These are phyloP conservation scores for Coendou prehensilis DNA, from an alignment of 2,797 vertebrate species.

Conservation along the genomic window DNA sequence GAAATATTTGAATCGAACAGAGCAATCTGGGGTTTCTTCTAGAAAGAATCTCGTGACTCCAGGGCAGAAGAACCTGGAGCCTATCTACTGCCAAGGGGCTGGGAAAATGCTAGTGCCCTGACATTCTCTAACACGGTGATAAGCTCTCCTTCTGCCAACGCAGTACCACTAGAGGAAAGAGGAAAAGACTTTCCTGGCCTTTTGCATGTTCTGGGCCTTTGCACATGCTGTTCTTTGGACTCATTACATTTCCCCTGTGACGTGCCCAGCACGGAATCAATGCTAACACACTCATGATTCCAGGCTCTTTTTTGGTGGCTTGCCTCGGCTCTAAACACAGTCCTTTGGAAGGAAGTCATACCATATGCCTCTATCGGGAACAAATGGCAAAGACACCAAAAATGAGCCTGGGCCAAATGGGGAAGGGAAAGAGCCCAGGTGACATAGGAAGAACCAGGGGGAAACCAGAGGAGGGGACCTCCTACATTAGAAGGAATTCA, in stretches of 20 bases:
- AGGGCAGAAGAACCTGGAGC: neutral
- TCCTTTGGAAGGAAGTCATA: neutral
- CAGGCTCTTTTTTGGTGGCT: neutral
- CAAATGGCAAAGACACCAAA: neutral
- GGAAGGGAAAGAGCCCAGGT: neutral
- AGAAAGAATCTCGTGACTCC: neutral
- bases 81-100: too few species aligned
- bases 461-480: neutral
- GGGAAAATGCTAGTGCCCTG: neutral
- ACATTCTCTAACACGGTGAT: neutral
- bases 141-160: neutral
- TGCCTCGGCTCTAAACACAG: neutral
- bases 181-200: neutral
- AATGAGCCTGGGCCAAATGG: neutral
- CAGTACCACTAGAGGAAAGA: neutral
- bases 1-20: slow-evolving; percentile 12
- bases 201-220: neutral
- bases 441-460: neutral
- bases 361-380: neutral
- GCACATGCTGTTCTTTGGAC: neutral
- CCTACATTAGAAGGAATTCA: neutral
- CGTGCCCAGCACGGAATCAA: neutral
- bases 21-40: neutral
- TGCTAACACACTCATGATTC: neutral
- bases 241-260: neutral